Evolutionary conservation across 2,797 vertebrate species (phyloP).

Genomic region (Rhynchotus rufescens): DNA sequence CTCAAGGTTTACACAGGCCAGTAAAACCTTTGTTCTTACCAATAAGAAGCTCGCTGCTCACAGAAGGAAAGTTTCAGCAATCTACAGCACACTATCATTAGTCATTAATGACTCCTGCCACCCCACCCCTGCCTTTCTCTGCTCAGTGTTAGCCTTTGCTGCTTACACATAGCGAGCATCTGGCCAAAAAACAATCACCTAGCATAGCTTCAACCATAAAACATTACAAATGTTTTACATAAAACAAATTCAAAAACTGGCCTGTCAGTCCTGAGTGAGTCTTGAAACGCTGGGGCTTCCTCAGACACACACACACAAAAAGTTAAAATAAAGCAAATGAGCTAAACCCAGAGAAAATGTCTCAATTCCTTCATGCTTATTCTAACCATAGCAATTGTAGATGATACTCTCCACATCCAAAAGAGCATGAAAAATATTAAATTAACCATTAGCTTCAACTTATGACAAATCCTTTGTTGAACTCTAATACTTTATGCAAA

Average conservation of each 20-base stretch:
- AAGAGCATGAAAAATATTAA: background rate
- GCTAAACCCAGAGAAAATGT: background rate
- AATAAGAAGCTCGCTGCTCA: background rate
- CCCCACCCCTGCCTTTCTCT: background rate
- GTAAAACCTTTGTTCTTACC: background rate
- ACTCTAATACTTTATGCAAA: background rate
- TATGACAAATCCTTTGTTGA: background rate
- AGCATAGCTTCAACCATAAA: background rate
- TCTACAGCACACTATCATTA: background rate
- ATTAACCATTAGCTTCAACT: slow-evolving; percentile 19
- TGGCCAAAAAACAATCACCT: background rate
- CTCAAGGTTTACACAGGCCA: background rate
- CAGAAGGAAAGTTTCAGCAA: background rate
- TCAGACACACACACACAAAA: background rate
- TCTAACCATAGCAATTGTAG: background rate
- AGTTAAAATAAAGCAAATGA: background rate
- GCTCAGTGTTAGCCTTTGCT: background rate
- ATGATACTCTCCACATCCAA: background rate
- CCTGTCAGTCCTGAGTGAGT: background rate
- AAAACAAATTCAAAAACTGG: background rate
- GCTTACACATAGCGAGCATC: background rate
- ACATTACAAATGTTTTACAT: background rate
- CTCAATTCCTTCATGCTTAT: background rate
- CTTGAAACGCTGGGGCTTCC: background rate
- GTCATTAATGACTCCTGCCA: background rate